A percentile compares a stretch with the other conserved stretches of the same genome.
Conservation (phyloP, 1,140 invertebrate genomes). For the Leptonema lineaticorne region DNA sequence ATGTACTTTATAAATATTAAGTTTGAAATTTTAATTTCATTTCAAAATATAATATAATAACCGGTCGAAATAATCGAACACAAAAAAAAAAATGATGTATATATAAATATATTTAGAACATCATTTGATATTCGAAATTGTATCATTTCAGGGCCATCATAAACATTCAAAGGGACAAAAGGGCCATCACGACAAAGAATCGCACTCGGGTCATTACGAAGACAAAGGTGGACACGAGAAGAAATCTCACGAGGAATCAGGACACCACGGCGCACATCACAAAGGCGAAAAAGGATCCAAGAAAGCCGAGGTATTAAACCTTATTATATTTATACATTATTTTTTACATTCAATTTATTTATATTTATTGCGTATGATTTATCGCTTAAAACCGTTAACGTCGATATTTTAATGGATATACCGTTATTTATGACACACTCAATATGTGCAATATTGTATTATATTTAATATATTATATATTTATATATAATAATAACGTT, state of each 20-base stretch:
- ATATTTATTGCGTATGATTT: too few species aligned
- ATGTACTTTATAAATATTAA: conserved; percentile 12
- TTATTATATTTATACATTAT: too few species aligned
- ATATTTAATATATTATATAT: too few species aligned
- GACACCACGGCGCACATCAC: conserved; percentile 62
- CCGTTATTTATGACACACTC: too few species aligned
- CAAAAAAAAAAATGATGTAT: not conserved
- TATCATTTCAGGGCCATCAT: conserved; percentile 54
- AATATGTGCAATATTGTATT: too few species aligned
- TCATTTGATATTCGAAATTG: not conserved
- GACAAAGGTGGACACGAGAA: conserved; percentile 65
- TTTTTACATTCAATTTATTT: too few species aligned
- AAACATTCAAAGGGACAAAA: conserved; percentile 64
- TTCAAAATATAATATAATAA: conserved; percentile 8
- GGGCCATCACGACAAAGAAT: conserved; percentile 65
- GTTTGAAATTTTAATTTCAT: conserved; percentile 47
- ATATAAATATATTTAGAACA: not conserved
- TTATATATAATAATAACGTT: not conserved
- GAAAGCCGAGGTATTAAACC: conserved; percentile 50
- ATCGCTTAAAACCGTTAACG: not conserved
- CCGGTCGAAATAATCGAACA: not conserved
- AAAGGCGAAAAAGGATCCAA: conserved; percentile 57
- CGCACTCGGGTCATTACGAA: conserved; percentile 60
- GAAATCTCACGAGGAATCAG: conserved; percentile 61
- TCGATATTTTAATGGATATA: not conserved